A percentile compares a stretch with the other conserved stretches of the same genome.
phyloP scores from a whole-genome alignment of 2,888 invertebrate genomes.

The Lycocerus yunnanus region DNA sequence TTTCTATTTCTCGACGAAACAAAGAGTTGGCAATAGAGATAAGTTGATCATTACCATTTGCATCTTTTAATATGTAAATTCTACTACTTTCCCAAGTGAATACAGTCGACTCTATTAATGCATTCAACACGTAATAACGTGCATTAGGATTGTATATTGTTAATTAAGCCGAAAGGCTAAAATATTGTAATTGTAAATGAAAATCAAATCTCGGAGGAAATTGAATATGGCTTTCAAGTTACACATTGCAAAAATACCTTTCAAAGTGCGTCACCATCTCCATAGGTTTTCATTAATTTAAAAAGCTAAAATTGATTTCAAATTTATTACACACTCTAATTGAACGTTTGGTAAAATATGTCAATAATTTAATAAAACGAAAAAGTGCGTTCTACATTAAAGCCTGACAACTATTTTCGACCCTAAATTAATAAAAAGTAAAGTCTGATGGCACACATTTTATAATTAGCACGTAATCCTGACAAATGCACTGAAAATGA shows the following conservation, averaged over 20 bases:
- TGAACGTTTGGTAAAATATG: not conserved
- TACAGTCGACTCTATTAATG: constrained; percentile 11
- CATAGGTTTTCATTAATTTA: not conserved
- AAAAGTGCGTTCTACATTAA: not conserved
- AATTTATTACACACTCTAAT: not conserved
- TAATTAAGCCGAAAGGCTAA: constrained; percentile 22
- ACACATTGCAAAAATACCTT: not conserved
- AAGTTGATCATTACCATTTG: constrained; percentile 19
- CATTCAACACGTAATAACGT: constrained; percentile 24
- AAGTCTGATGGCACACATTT: not conserved
- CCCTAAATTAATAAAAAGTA: not conserved
- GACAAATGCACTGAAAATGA: not conserved
- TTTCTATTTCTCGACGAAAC: not conserved
- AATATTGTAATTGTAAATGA: constrained; percentile 20
- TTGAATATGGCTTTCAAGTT: not conserved
- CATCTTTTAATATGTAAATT: constrained; percentile 19
- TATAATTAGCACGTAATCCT: not conserved
- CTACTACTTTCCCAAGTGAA: constrained; percentile 17
- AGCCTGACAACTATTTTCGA: not conserved
- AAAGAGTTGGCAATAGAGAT: constrained; percentile 8
- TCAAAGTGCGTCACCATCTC: not conserved
- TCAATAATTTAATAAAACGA: constrained; percentile 2
- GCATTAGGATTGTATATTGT: constrained; percentile 15
- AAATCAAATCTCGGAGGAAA: constrained; percentile 18
- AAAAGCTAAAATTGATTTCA: not conserved